Evolutionary conservation across 1,140 invertebrate species (phyloP), one percentile per base, ranked within the genome.

Genomic region (Micrasema minimum): DNA sequence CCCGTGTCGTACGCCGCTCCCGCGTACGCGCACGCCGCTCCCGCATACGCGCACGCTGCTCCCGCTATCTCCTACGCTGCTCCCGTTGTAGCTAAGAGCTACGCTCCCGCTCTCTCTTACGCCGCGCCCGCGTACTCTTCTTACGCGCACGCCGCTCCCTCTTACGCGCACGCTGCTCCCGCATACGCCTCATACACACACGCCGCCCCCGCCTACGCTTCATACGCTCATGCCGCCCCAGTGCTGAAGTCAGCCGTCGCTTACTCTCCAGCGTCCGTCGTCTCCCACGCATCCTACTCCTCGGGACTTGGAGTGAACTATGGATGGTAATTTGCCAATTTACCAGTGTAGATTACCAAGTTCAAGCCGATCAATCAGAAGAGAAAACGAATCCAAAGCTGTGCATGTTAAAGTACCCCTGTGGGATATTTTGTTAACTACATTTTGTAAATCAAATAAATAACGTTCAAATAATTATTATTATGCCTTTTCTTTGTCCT

Each of bases 71-170:
- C 43, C 16, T 66, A 67, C 57, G 65, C 71, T n/a, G 31, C 72
- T 43, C 70, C 71, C 43, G 75, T 74, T 51, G 76, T 75, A 48
- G n/a, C n/a, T n/a, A 69, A 69, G 55, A 43, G 41, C 69, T 71
- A 66, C 55, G 72, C 75, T 55, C 71, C 38, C 53, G 37, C 69
- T 68, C 26, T 66, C 67, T 69, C 69, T 31, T 75, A 67, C 78
- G 66, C 68, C 62, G 57, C 37, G 55, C 76, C 76, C 70, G 64
- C 80, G 22, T 78, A 82, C 61, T 79, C 81, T 65, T 38, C 70
- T 3, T 50, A 41, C 26, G 72, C 72, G 6, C 57, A 59, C n/a
- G 53, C 71, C n/a, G 26, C 57, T 12, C 64, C 67, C 45, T 59
- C 76, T 35, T 48, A 35, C 50, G n/a, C n/a, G n/a, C n/a, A n/a